Evolutionary conservation across 2,797 vertebrate species (phyloP), one percentile per base, ranked within the genome.

Genomic region (Phyllotis vaccarum): DNA sequence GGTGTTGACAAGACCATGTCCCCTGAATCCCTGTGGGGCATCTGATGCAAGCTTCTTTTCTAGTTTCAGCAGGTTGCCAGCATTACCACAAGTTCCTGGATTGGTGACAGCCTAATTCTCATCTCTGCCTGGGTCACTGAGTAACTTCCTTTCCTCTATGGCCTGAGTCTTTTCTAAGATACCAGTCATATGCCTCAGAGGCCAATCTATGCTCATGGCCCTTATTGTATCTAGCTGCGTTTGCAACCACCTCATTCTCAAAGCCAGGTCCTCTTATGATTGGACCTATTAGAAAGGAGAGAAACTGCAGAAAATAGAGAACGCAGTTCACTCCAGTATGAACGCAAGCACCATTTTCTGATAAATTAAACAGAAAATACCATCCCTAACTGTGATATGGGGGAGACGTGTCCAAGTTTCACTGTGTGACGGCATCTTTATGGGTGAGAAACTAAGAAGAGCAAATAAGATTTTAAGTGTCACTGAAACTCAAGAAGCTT

Each of bases 221-320:
- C 21, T 87, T 52, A 21, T 6, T 75, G 24, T 54, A 49, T 75
- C 54, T 16, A 70, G 79, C 19, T 3, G 40, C 27, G 75, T 60
- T 52, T 75, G 5, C 14, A 80, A 56, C 21, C 62, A 64, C 37
- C 52, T 14, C 52, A 24, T 78, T 80, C 75, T 90, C 27, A 78
- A 40, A 74, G 49, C 66, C 85, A 79, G 5, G 90, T 43, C 54
- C 56, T 60, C 74, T 56, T 62, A 60, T n/a, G n/a, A n/a, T n/a
- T n/a, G n/a, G n/a, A n/a, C n/a, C n/a, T n/a, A n/a, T n/a, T n/a
- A 75, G 22, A 10, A 96, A 91, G 49, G 70, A 80, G 31, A 46
- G 8, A n/a, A 60, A 19, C 29, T 17, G 13, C 4, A 19, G 19
- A 4, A 8, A 5, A 27, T 34, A n/a, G 12, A 54, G 22, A 43